Conservation (phyloP, 2,113 vertebrate species). For the Serinus canaria region DNA sequence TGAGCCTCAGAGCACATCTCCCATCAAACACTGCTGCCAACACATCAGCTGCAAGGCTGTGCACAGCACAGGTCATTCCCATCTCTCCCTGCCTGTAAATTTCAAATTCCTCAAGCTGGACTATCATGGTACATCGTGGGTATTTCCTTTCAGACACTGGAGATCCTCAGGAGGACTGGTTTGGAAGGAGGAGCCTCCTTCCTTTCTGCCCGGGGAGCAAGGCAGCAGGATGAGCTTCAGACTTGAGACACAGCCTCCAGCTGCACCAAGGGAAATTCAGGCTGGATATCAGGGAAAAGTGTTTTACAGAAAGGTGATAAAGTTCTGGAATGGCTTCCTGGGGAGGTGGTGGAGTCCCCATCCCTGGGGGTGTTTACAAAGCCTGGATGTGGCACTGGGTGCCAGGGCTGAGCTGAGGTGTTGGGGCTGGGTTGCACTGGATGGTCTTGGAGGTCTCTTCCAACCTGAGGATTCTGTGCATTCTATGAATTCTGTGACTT, state of each 20-base stretch:
- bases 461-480: too few species aligned
- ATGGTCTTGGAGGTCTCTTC: not conserved
- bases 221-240: not conserved
- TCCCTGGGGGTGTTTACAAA: not conserved
- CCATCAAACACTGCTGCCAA: conserved; percentile 70
- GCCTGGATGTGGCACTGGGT: not conserved
- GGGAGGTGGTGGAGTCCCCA: not conserved
- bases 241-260: not conserved
- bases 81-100: conserved; percentile 58
- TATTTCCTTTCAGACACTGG: not conserved
- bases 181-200: not conserved
- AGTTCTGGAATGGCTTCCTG: not conserved
- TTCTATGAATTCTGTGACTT: not conserved
- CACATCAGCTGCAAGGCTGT: conserved; percentile 74
- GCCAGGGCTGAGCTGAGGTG: not conserved
- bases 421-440: not conserved
- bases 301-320: not conserved
- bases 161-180: not conserved
- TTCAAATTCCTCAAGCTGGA: conserved; percentile 44
- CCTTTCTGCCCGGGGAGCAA: not conserved
- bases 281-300: not conserved
- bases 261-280: not conserved
- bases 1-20: conserved; percentile 69
- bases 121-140: conserved; percentile 12
- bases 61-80: conserved; percentile 62